Base-by-base conservation (phyloP, 2,113 vertebrate species). In the Cyprinodon brontotheroides region DNA sequence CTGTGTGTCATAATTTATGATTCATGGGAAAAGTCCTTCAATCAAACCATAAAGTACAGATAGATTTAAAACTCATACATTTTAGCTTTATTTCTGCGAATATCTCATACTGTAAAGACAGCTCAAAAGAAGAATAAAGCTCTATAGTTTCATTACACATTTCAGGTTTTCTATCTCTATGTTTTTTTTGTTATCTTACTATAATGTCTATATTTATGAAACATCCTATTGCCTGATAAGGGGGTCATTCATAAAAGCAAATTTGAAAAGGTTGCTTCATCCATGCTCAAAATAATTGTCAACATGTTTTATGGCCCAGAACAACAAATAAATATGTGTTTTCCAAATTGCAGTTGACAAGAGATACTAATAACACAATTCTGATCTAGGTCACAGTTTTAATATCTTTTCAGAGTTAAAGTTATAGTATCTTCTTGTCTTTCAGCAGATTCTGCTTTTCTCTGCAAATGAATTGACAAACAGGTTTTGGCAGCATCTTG, bases 401-500 rank as follows among this genome's bases (percentile, higher is more conserved):
- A 57, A 57, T 41, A 15, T 4, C 7, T 63, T 0, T 36, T 70
- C 71, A 40, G 0, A 3, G 11, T 17, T 29, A 65, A 67, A 61
- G 29, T 69, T 6, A 11, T 43, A 37, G 17, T 4, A 75, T 62
- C 9, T 73, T 5, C 68, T 13, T 36, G 50, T 15, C 22, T 43
- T 12, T 3, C 1, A 67, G 53, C 14, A 67, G 37, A 39, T 59
- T 14, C 29, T 53, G 47, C 74, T 82, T 72, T 67, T 43, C 11
- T 67, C 70, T 40, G 39, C 36, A 40, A 43, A 14, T 22, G 12
- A 29, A 67, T 10, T 77, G 0, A 65, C 1, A 1, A 29, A 29
- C 29, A 29, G 29, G 29, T 82, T 82, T 85, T 90, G 83, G 72
- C 78, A 71, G 45, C 12, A 38, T 66, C 65, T 63, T 67, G 62